phyloP scores from a whole-genome alignment of 2,113 vertebrate species.

The Urocitellus parryii region DNA sequence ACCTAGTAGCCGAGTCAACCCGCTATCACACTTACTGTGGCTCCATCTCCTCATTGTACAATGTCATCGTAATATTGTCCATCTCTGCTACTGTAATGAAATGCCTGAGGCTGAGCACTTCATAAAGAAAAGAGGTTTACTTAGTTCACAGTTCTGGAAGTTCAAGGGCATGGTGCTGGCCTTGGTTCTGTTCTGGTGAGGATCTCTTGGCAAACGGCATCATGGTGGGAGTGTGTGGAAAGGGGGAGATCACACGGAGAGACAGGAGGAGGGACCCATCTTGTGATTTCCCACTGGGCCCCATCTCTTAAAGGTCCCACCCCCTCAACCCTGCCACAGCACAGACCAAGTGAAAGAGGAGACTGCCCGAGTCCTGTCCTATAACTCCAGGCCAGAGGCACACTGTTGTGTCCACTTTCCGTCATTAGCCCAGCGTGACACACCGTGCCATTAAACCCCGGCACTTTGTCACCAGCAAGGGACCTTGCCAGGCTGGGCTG shows the following conservation, averaged over 20 bases:
- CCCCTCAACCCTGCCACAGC: not conserved
- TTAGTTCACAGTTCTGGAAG: not conserved
- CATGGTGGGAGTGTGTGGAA: not conserved
- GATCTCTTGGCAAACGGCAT: not conserved
- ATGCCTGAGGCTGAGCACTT: not conserved
- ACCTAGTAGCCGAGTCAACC: not conserved
- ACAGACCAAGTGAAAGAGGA: not conserved
- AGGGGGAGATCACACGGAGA: not conserved
- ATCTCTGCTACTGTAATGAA: not conserved
- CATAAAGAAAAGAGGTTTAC: not conserved
- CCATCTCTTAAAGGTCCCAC: not conserved
- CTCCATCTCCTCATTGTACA: conserved; percentile 28
- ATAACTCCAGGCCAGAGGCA: not conserved
- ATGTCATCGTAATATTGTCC: not conserved
- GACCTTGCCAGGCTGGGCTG: not conserved
- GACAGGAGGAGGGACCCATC: not conserved
- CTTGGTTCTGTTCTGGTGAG: not conserved
- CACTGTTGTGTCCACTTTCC: not conserved
- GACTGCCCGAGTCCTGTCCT: accelerated
- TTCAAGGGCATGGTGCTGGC: not conserved
- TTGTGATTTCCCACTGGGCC: not conserved
- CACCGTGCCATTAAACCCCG: not conserved
- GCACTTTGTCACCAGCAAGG: not conserved
- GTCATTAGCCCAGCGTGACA: not conserved
- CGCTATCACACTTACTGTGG: not conserved